These are phyloP conservation scores for Ephestia elutella DNA, from an alignment of 1,140 invertebrate genomes.

Conservation along the genomic window DNA sequence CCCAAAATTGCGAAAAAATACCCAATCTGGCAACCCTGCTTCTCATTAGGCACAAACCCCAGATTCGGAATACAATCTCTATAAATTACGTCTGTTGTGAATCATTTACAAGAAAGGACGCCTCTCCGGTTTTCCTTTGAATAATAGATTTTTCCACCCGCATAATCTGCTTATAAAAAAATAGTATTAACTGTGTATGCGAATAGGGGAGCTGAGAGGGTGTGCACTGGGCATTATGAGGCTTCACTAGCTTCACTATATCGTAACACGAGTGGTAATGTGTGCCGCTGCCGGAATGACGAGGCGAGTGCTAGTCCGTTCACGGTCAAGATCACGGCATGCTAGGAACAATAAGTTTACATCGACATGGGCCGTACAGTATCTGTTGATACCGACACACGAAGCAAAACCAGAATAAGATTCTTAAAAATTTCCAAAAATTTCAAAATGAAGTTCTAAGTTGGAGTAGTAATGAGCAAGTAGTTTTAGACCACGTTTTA, in stretches of 20 bases:
- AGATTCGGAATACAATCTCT: background rate
- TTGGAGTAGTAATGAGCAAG: no score
- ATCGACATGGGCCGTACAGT: background rate
- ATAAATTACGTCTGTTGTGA: slow-evolving; percentile 9
- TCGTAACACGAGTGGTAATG: slow-evolving; percentile 18
- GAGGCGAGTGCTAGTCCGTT: slow-evolving; percentile 21
- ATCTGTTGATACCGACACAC: no score
- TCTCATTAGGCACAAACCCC: no score
- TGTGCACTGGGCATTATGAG: slow-evolving; percentile 27
- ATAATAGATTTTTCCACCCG: slow-evolving; percentile 19
- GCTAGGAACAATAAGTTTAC: slow-evolving; percentile 7
- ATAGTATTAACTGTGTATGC: slow-evolving; percentile 25
- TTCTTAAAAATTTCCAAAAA: no score
- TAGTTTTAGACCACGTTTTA: no score
- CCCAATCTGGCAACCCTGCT: no score
- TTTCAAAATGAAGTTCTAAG: no score
- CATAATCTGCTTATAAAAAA: slow-evolving; percentile 31
- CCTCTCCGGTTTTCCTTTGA: slow-evolving; percentile 14
- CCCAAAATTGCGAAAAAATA: no score
- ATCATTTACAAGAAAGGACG: slow-evolving; percentile 21
- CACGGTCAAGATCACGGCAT: slow-evolving; percentile 60
- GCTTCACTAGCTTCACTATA: slow-evolving; percentile 34
- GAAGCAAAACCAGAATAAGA: no score
- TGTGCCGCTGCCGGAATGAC: slow-evolving; percentile 16
- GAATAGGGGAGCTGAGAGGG: slow-evolving; percentile 22